phyloP scores from a whole-genome alignment of 2,113 vertebrate species.

The Recurvirostra avosetta region DNA sequence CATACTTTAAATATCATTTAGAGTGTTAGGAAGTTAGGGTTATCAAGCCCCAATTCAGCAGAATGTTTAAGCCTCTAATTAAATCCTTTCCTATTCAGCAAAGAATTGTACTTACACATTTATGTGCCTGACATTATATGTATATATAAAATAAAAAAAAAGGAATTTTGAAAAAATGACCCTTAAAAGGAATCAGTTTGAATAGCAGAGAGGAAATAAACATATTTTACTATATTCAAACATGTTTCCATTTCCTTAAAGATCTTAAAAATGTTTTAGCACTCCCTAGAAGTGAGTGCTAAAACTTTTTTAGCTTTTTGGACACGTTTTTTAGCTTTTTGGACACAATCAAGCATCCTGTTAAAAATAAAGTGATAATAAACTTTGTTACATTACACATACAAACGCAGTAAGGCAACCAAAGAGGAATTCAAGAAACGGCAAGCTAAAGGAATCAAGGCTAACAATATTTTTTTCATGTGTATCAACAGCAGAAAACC shows the following conservation, averaged over 20 bases:
- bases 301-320: not conserved
- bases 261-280: not conserved
- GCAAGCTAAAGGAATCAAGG: not conserved
- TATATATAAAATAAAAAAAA: not conserved
- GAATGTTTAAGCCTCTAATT: not conserved
- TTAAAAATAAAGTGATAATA: not conserved
- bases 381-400: not conserved
- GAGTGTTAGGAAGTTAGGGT: not conserved
- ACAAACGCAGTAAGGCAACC: not conserved
- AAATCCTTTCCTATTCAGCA: not conserved
- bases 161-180: not conserved
- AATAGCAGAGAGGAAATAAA: not conserved
- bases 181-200: not conserved
- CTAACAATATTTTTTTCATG: not conserved
- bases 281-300: not conserved
- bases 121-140: not conserved
- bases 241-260: not conserved
- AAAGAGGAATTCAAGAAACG: not conserved
- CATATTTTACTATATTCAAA: not conserved
- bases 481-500: not conserved
- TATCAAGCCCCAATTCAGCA: not conserved
- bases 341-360: not conserved
- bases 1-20: not conserved
- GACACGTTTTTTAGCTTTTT: not conserved
- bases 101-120: not conserved